Base-by-base conservation (phyloP, 2,113 vertebrate genomes). In the Oryzias celebensis region DNA sequence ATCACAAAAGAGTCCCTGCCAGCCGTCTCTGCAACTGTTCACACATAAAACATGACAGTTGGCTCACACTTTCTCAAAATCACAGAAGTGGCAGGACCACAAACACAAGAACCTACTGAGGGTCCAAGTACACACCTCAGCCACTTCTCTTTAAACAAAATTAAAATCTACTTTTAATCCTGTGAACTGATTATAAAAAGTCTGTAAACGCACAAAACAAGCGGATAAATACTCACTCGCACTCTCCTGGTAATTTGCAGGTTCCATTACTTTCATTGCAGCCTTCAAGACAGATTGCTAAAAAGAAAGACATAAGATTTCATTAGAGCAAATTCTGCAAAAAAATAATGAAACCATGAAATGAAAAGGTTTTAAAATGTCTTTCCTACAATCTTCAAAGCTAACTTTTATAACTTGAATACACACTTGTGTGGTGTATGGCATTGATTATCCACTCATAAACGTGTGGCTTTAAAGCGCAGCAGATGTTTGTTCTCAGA, bases 271-370 rank as follows among this genome's bases (percentile, higher is more conserved):
- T 93, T 73, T 95, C 92, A 3, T 94, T 94, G 77, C 97, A 99
- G 18, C 96, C 97, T 63, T 94, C 89, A 61, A 96, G 93, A 73
- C 97, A 99, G 87, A 99, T 92, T 16, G 97, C 97, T 98, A 87
- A 67, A 68, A 79, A 71, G 65, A 62, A 52, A 77, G 73, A 77
- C n/a, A 36, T 28, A 10, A 31, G 5, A 45, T 16, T 16, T 16
- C 3, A 45, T 45, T 45, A 36, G 2, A 36, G 36, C 36, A 36
- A 36, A 36, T 36, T 36, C 36, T 1, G 4, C 24, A 5, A 14
- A 5, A 1, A 41, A 36, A 36, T 4, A 58, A 0, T 2, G 14
- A 24, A 36, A 10, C 36, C 36, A 36, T 36, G 12, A 36, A 36
- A 12, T 36, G 36, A 36, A 36, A 36, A 36, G 36, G 36, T 36